Percentiles rank a stretch among this genome's conserved stretches.
Conservation (phyloP, 1,140 invertebrate genomes). For the Zaprionus camerounensis region DNA sequence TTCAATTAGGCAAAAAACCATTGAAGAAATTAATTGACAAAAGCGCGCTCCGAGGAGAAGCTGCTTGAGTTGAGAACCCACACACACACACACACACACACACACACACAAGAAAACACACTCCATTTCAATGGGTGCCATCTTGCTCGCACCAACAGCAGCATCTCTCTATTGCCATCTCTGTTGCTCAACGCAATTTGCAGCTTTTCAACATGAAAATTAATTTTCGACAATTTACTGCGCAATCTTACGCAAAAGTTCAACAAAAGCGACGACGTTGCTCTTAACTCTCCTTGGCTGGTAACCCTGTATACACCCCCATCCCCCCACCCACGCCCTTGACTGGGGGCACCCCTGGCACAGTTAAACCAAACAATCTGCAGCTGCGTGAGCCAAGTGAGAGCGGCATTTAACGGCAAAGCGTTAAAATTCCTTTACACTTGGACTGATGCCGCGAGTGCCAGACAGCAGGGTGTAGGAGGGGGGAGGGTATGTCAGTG, state of each 20-base stretch:
- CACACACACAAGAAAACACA: conserved; percentile 6
- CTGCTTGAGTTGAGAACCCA: conserved; percentile 4
- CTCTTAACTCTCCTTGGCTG: conserved; percentile 35
- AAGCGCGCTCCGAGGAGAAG: conserved; percentile 23
- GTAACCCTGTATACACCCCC: not conserved
- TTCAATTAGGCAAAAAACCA: conserved; percentile 80
- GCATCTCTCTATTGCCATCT: conserved; percentile 23
- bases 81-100: conserved; percentile 12
- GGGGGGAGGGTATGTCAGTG: conserved; percentile 12
- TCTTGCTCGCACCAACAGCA: conserved; percentile 6
- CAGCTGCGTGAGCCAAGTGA: conserved; percentile 45
- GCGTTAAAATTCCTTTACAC: conserved; percentile 81
- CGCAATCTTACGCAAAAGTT: conserved; percentile 83
- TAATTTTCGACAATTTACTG: conserved; percentile 83
- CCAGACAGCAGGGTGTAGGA: conserved; percentile 13
- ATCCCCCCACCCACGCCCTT: not conserved
- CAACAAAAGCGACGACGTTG: conserved; percentile 69
- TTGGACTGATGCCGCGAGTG: conserved; percentile 60
- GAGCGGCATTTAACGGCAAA: conserved; percentile 65
- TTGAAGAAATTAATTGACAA: conserved; percentile 82
- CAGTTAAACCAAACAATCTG: conserved; percentile 77
- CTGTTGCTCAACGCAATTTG: conserved; percentile 61
- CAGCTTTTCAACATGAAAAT: conserved; percentile 82
- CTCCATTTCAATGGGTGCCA: not conserved
- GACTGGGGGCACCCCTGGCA: conserved; percentile 19